Evolutionary conservation across 2,797 vertebrate species (phyloP).

Genomic region (Malurus splendens): DNA sequence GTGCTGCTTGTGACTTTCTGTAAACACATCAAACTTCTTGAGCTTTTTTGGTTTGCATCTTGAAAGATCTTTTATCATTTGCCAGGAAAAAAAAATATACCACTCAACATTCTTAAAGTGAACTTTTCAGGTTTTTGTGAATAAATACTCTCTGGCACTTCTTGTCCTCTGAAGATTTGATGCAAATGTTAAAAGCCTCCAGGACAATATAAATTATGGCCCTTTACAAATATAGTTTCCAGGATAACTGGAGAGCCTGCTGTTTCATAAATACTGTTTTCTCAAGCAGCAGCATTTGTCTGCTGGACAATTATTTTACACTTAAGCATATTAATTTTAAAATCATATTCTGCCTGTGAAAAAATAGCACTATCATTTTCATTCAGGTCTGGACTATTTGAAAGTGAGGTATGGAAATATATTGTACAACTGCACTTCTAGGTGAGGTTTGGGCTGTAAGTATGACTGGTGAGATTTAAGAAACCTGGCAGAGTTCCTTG

Average conservation of each 20-base stretch:
- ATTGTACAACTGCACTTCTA: not conserved
- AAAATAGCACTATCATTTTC: not conserved
- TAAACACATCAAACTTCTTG: not conserved
- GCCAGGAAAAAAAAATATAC: not conserved
- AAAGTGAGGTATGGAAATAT: not conserved
- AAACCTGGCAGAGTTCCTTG: not conserved
- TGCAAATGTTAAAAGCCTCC: slow-evolving; percentile 21
- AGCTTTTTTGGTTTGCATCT: not conserved
- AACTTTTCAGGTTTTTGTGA: not conserved
- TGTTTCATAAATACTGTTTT: not conserved
- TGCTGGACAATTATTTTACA: not conserved
- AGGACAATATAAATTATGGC: slow-evolving; percentile 9
- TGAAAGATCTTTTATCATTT: not conserved
- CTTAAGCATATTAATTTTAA: not conserved
- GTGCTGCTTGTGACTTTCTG: not conserved
- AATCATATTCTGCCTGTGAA: not conserved
- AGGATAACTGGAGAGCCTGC: slow-evolving; percentile 8
- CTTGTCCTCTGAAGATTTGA: not conserved
- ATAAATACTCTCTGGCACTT: not conserved
- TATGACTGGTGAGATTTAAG: not conserved
- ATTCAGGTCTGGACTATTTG: not conserved
- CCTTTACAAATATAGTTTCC: slow-evolving; percentile 33
- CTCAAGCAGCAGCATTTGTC: not conserved
- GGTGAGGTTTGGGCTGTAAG: not conserved
- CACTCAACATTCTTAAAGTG: not conserved